Evolutionary conservation across 2,888 invertebrate species (phyloP).

Genomic region (Listrodromus nycthemerus): DNA sequence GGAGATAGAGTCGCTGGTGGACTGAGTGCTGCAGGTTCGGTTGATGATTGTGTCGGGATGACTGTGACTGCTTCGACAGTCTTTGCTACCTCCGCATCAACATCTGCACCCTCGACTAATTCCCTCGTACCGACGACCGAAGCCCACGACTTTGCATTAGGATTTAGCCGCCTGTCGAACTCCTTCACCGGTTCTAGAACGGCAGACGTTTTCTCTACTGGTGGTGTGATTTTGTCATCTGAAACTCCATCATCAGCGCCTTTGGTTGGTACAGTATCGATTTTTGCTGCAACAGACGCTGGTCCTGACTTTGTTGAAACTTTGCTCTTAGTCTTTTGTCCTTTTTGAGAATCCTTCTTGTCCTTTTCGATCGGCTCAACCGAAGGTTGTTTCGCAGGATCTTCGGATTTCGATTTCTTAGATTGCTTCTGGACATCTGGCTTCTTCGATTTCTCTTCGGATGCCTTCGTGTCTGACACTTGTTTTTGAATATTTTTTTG

Average conservation of each 20-base stretch:
- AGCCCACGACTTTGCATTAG: conserved; percentile 78
- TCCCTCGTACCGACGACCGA: conserved; percentile 73
- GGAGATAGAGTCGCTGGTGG: conserved; percentile 8
- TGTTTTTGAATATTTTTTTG: not conserved
- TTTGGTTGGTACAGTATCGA: conserved; percentile 16
- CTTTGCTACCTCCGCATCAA: conserved; percentile 53
- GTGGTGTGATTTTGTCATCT: conserved; percentile 49
- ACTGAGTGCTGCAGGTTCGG: not conserved
- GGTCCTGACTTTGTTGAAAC: conserved; percentile 41
- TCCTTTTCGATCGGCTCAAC: conserved; percentile 42
- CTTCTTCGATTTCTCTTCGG: conserved; percentile 49
- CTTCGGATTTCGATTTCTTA: conserved; percentile 12
- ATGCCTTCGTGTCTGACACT: conserved; percentile 40
- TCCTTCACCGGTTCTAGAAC: conserved; percentile 32
- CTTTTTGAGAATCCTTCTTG: conserved; percentile 47
- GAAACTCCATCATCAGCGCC: conserved; percentile 7
- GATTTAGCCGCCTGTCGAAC: conserved; percentile 61
- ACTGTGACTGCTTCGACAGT: conserved; percentile 44
- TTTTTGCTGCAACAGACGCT: conserved; percentile 18
- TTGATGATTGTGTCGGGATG: conserved; percentile 16
- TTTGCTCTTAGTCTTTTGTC: conserved; percentile 58
- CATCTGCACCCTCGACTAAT: conserved; percentile 38
- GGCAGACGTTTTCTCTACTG: conserved; percentile 35
- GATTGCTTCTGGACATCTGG: conserved; percentile 11
- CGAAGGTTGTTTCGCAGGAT: not conserved